Evolutionary conservation across 2,888 invertebrate species (phyloP).

Genomic region (Caenorhabditis doughertyi): DNA sequence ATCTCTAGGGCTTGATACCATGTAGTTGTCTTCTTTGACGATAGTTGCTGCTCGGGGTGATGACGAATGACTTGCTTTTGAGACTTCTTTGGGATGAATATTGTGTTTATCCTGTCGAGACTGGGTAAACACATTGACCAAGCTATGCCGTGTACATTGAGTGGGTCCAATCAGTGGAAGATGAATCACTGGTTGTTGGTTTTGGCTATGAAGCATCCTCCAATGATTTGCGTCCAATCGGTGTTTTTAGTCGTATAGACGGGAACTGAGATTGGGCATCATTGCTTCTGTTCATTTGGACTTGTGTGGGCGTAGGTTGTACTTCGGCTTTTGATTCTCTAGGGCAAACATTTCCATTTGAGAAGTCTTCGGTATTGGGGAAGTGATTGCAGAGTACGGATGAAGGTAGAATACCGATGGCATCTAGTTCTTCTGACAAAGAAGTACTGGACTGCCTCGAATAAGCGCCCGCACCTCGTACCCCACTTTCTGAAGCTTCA

Average conservation of each 20-base stretch:
- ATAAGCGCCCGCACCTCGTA: no score
- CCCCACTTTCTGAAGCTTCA: no score
- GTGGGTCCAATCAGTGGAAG: not conserved
- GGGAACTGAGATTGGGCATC: conserved; percentile 7
- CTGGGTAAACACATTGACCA: not conserved
- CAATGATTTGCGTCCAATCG: not conserved
- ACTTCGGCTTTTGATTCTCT: not conserved
- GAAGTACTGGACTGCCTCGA: not conserved
- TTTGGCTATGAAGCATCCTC: not conserved
- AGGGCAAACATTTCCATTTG: not conserved
- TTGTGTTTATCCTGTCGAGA: not conserved
- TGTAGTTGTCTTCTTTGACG: no score
- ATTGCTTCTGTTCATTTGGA: not conserved
- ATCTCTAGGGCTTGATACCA: no score
- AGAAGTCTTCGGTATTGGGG: not conserved
- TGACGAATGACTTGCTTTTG: not conserved
- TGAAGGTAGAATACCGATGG: not conserved
- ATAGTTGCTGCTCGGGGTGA: not conserved
- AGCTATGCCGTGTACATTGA: not conserved
- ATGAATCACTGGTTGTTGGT: not conserved
- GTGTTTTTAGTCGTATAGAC: not conserved
- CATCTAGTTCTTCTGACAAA: not conserved
- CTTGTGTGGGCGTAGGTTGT: not conserved
- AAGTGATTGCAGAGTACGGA: not conserved
- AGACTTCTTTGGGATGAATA: not conserved